Evolutionary conservation across 2,113 vertebrate species (phyloP).

Genomic region (Hippopotamus amphibius): DNA sequence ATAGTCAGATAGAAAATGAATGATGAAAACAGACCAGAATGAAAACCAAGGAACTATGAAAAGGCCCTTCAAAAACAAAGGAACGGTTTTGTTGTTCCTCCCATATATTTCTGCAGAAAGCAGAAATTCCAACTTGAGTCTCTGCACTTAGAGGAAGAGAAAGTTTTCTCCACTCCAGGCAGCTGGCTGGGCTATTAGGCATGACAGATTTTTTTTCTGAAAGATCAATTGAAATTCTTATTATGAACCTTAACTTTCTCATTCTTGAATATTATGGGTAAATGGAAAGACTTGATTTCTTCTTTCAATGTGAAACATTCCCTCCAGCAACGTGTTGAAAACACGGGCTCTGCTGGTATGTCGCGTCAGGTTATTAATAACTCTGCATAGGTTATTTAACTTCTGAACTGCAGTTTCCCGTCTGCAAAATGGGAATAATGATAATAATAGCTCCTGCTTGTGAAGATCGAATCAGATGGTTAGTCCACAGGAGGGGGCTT

Average conservation of each 20-base stretch:
- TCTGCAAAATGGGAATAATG: background rate
- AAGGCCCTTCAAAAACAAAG: background rate
- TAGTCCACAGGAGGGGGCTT: background rate
- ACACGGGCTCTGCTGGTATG: background rate
- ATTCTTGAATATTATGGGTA: background rate
- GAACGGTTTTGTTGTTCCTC: background rate
- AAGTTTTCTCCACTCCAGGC: background rate
- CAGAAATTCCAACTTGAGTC: background rate
- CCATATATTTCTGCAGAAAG: background rate
- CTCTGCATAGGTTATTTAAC: background rate
- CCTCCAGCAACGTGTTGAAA: background rate
- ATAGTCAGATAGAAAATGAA: background rate
- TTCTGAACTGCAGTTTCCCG: background rate
- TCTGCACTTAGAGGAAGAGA: background rate
- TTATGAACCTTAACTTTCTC: background rate
- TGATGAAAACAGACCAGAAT: background rate
- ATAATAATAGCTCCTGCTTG: background rate
- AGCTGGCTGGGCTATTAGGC: background rate
- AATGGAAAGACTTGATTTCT: background rate
- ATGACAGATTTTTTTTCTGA: background rate
- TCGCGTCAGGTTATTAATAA: background rate
- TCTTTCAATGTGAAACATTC: background rate
- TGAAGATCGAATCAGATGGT: background rate
- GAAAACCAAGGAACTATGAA: background rate
- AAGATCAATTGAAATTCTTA: background rate